Evolutionary conservation across 1,140 invertebrate genomes (phyloP).

Genomic region (Colletes latitarsis): DNA sequence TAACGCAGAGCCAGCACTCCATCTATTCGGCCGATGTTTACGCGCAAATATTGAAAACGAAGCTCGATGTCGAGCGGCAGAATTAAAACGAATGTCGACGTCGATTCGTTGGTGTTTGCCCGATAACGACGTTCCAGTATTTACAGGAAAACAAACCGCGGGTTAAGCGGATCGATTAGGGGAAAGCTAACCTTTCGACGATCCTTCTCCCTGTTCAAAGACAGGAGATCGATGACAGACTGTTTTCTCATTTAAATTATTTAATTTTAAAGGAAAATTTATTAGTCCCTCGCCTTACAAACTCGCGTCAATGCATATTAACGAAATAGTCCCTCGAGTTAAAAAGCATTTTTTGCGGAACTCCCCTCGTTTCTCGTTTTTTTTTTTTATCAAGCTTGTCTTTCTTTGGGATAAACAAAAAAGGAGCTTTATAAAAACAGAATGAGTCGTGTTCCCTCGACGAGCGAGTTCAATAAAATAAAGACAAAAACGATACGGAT

Average conservation of each 20-base stretch:
- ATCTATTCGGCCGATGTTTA: slow-evolving; percentile 24
- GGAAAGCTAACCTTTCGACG: background rate
- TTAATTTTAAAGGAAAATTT: too few relatives aligned
- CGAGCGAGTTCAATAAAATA: slow-evolving; percentile 8
- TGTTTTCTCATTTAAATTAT: background rate
- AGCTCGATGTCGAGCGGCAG: slow-evolving; percentile 13
- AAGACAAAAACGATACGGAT: slow-evolving; percentile 7
- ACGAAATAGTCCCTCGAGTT: too few relatives aligned
- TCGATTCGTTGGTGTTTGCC: background rate
- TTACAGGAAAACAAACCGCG: slow-evolving; percentile 13
- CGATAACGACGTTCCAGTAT: background rate
- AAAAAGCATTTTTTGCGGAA: too few relatives aligned
- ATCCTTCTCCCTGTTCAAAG: background rate
- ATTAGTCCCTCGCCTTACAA: too few relatives aligned
- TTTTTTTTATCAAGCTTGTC: too few relatives aligned
- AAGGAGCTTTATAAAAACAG: background rate
- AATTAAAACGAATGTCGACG: slow-evolving; percentile 38
- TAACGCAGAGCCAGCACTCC: background rate
- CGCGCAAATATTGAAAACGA: slow-evolving; percentile 45
- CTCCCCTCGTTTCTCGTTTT: too few relatives aligned
- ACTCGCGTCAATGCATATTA: too few relatives aligned
- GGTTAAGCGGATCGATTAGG: slow-evolving; percentile 7
- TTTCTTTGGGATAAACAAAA: too few relatives aligned
- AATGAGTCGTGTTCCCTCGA: background rate
- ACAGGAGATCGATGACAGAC: background rate